These are phyloP conservation scores for Salvelinus namaycush DNA, from an alignment of 2,113 vertebrate species.

Conservation along the genomic window DNA sequence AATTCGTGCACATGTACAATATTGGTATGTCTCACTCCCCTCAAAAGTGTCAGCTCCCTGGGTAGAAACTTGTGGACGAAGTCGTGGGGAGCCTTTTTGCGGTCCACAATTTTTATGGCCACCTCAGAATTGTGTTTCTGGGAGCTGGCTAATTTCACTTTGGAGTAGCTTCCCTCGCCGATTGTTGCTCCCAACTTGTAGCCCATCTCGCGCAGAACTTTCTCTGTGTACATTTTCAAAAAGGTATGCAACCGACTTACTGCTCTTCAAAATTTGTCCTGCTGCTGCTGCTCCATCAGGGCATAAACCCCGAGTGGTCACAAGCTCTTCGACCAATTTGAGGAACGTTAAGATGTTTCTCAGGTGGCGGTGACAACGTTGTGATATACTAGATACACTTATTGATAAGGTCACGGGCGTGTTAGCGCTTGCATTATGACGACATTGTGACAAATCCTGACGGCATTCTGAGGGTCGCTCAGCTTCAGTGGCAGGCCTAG, in stretches of 20 bases:
- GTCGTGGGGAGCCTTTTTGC: conserved; percentile 53
- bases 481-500: too few species aligned
- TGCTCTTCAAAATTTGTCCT: conserved; percentile 5
- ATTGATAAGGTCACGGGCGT: too few species aligned
- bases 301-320: neutral
- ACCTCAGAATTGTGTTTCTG: conserved; percentile 71
- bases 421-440: too few species aligned
- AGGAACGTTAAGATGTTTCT: neutral
- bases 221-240: conserved; percentile 42
- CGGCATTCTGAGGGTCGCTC: too few species aligned
- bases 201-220: conserved; percentile 53
- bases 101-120: conserved; percentile 66
- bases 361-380: neutral
- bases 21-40: conserved; percentile 64
- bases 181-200: conserved; percentile 48
- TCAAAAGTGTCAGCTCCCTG: conserved; percentile 73
- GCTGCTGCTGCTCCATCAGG: neutral
- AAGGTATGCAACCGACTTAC: neutral
- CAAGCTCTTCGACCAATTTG: neutral
- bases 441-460: too few species aligned
- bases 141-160: conserved; percentile 71
- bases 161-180: conserved; percentile 60
- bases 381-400: neutral
- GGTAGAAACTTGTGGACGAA: conserved; percentile 77
- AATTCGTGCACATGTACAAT: conserved; percentile 74